These are phyloP conservation scores for Plagodis dolabraria DNA, from an alignment of 2,888 invertebrate genomes.

Conservation along the genomic window DNA sequence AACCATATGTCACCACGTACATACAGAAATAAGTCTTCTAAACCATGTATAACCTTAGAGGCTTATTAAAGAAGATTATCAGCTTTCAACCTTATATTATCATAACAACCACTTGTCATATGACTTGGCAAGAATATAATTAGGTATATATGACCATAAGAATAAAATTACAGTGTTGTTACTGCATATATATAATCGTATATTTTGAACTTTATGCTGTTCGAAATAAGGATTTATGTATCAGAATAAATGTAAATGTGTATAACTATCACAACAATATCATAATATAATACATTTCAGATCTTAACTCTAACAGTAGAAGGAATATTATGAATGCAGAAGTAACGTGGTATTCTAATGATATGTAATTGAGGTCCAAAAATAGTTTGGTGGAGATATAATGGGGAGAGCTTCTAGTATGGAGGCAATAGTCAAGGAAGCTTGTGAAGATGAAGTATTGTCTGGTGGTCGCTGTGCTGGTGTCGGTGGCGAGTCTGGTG, in stretches of 20 bases:
- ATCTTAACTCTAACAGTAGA: conserved; percentile 10
- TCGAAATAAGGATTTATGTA: conserved; percentile 1
- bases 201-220: conserved; percentile 17
- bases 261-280: not conserved
- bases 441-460: conserved; percentile 40
- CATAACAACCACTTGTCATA: conserved; percentile 22
- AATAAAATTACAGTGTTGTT: conserved; percentile 25
- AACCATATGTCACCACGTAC: too few species aligned
- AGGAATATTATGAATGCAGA: not conserved
- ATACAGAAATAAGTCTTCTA: too few species aligned
- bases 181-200: conserved; percentile 22
- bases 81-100: conserved; percentile 15
- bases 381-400: conserved; percentile 48
- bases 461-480: conserved; percentile 41
- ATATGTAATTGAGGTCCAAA: conserved; percentile 31
- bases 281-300: conserved; percentile 5
- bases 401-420: conserved; percentile 19
- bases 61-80: conserved; percentile 19
- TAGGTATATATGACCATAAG: conserved; percentile 24
- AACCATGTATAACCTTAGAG: not conserved
- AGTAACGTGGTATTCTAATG: conserved; percentile 25
- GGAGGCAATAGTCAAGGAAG: conserved; percentile 31
- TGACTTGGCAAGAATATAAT: conserved; percentile 31
- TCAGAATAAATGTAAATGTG: too few species aligned
- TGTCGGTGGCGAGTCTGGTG: conserved; percentile 47